Conservation (phyloP, 2,888 invertebrate genomes). For the Epistrophe eligans region DNA sequence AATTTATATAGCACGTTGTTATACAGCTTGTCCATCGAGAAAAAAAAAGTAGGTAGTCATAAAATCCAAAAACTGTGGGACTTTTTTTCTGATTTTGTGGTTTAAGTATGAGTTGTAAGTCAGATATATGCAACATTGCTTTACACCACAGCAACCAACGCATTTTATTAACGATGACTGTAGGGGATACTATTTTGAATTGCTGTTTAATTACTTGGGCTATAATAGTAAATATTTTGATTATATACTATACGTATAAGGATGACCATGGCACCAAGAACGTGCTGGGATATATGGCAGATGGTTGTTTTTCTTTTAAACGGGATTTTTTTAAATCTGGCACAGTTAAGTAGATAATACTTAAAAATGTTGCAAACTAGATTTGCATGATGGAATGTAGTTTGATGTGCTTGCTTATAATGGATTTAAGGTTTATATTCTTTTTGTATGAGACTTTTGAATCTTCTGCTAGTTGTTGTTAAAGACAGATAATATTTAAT, state of each 20-base stretch:
- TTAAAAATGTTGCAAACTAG: not conserved
- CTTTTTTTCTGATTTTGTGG: not conserved
- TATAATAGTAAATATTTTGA: slow-evolving; percentile 63
- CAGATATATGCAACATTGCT: slow-evolving; percentile 26
- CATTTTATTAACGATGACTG: not conserved
- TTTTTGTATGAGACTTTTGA: not conserved
- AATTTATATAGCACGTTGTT: slow-evolving; percentile 7
- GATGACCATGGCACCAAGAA: slow-evolving; percentile 33
- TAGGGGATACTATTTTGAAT: slow-evolving; percentile 51
- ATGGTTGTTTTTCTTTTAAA: not conserved
- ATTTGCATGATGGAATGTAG: not conserved
- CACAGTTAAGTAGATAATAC: not conserved
- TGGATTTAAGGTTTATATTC: not conserved
- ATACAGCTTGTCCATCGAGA: not conserved
- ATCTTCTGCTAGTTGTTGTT: not conserved
- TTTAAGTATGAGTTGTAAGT: not conserved
- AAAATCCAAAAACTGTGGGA: not conserved
- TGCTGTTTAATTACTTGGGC: slow-evolving; percentile 49
- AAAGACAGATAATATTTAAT: not conserved
- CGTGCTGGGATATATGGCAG: not conserved
- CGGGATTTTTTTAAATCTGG: not conserved
- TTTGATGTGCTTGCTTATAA: not conserved
- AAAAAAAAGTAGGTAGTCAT: not conserved
- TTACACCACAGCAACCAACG: too few species aligned
- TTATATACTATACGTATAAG: slow-evolving; percentile 13